Base-by-base conservation (phyloP, 2,113 vertebrate species). In the Phalacrocorax aristotelis region DNA sequence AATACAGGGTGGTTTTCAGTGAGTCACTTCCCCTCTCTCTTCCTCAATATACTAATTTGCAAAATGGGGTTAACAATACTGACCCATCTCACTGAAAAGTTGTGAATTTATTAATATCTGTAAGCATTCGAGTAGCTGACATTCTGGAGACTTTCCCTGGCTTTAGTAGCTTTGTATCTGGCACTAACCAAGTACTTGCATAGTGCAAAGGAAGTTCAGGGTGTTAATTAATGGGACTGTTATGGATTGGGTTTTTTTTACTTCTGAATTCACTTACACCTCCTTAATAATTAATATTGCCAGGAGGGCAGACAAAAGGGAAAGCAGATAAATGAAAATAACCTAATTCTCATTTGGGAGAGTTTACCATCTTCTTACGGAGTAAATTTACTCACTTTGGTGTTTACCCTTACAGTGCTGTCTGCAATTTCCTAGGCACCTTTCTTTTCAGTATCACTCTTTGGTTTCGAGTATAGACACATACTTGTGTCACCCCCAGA, bases 11-110 rank as follows among this genome's bases (percentile, higher is more conserved):
- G 66, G 11, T 94, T 94, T 95, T 76, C 5, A 2, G 46, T 96
- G 94, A 97, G 82, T 97, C 91, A 96, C 55, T 97, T 97, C 96
- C 95, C 85, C 71, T 93, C 85, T 83, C 65, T 91, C 94, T 96
- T 94, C 92, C 93, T 96, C 87, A 91, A 62, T 90, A 87, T 83
- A 89, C 71, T 93, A 3, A 1, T 93, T 95, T 90, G 81, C 91
- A 88, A 93, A 80, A 83, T 64, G 71, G 91, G 91, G 89, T 81
- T 96, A 83, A 60, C 78, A 83, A 32, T 70, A 65, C 70, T n/a
- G 64, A 81, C 68, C 93, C 68, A 66, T 36, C 58, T 84, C 66
- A 42, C 10, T 20, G 49, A 46, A 58, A 72, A 79, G 25, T 5
- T 83, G 80, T 79, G 77, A 94, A 62, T 79, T 85, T 22, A 13